Conservation (phyloP, 2,888 invertebrate species). For the Frankliniella fusca region DNA sequence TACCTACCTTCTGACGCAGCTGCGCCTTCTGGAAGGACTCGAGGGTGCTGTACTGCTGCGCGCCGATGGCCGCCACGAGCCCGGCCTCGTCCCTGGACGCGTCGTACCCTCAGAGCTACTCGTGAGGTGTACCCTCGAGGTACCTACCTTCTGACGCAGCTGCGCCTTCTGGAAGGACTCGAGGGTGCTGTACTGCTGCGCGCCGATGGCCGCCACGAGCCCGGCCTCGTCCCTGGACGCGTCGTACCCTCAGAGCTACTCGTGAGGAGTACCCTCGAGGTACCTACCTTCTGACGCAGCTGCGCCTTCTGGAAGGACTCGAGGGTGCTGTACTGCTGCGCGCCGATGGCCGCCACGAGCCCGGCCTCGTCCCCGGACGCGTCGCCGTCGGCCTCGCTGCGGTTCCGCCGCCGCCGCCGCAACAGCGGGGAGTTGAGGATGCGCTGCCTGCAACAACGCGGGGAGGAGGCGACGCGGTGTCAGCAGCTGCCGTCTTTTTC, state of each 20-base stretch:
- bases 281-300: conserved; percentile 75
- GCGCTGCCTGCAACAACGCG: conserved; percentile 54
- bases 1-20: conserved; percentile 78
- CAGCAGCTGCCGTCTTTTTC: no score
- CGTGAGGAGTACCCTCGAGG: no score
- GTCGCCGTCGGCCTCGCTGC: conserved; percentile 35
- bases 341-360: conserved; percentile 21
- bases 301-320: conserved; percentile 88
- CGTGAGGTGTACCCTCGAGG: no score
- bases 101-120: no score
- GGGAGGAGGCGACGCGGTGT: background rate
- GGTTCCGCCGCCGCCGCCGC: conserved; percentile 63
- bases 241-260: no score
- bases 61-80: no score
- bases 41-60: no score
- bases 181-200: conserved; percentile 29
- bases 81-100: no score
- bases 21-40: no score
- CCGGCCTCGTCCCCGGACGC: conserved; percentile 29
- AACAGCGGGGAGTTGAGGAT: conserved; percentile 80
- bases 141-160: conserved; percentile 75
- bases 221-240: conserved; percentile 28
- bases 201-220: conserved; percentile 21
- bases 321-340: conserved; percentile 29
- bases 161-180: conserved; percentile 88